Evolutionary conservation across 2,888 invertebrate species (phyloP).

Genomic region (Schrankia costaestrigalis): DNA sequence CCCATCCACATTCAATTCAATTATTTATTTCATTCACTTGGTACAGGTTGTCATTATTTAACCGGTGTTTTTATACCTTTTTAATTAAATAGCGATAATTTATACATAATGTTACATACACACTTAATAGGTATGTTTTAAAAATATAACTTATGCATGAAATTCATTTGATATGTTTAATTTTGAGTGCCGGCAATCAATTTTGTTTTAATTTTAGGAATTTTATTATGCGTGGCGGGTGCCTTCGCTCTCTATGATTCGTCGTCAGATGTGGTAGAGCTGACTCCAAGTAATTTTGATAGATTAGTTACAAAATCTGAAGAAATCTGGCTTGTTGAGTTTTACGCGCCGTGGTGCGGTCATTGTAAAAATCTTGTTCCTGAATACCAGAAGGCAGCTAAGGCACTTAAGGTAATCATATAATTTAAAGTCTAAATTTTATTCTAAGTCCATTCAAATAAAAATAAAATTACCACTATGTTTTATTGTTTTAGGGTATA

Average conservation of each 20-base stretch:
- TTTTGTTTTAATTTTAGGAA: slow-evolving; percentile 48
- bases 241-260: slow-evolving; percentile 82
- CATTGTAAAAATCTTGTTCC: slow-evolving; percentile 94
- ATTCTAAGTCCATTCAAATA: neutral
- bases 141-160: slow-evolving; percentile 49
- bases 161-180: slow-evolving; percentile 26
- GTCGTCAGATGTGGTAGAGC: slow-evolving; percentile 88
- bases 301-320: slow-evolving; percentile 90
- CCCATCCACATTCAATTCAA: neutral
- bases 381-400: slow-evolving; percentile 96
- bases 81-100: slow-evolving; percentile 40
- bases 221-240: slow-evolving; percentile 58
- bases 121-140: slow-evolving; percentile 63
- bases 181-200: slow-evolving; percentile 21
- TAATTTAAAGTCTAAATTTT: neutral
- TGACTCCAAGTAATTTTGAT: slow-evolving; percentile 94
- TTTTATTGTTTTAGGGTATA: slow-evolving; percentile 84
- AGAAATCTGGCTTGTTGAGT: slow-evolving; percentile 97
- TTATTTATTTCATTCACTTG: slow-evolving; percentile 1
- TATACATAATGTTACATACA: slow-evolving; percentile 54
- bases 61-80: slow-evolving; percentile 29
- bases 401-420: slow-evolving; percentile 89
- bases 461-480: neutral
- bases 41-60: slow-evolving; percentile 36
- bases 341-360: slow-evolving; percentile 98